phyloP scores from a whole-genome alignment of 2,888 invertebrate species.

The Blomia tropicalis region DNA sequence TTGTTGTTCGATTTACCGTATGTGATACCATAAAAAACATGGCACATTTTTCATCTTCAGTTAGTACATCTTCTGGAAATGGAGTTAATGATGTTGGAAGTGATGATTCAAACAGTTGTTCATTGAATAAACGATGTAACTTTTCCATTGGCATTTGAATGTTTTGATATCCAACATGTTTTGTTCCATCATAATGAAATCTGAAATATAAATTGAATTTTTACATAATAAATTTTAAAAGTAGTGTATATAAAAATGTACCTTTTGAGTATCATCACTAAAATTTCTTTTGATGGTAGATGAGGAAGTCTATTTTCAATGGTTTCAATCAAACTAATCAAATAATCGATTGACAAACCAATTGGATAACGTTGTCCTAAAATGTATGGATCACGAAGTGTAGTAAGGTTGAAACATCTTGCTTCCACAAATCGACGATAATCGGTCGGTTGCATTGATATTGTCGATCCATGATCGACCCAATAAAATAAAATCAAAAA shows the following conservation, averaged over 20 bases:
- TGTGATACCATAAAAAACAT: slow-evolving; percentile 29
- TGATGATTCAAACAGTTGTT: neutral
- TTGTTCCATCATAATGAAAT: slow-evolving; percentile 22
- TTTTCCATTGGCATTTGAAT: neutral
- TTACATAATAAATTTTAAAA: neutral
- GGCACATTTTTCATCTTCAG: slow-evolving; percentile 29
- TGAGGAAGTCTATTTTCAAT: slow-evolving; percentile 22
- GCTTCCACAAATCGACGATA: slow-evolving; percentile 1
- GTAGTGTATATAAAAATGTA: neutral
- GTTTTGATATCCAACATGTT: neutral
- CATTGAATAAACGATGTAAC: slow-evolving; percentile 14
- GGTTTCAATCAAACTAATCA: slow-evolving; percentile 26
- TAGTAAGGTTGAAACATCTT: slow-evolving; percentile 17
- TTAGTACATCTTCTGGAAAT: slow-evolving; percentile 25
- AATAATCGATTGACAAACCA: slow-evolving; percentile 26
- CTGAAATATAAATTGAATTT: neutral
- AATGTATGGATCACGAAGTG: neutral
- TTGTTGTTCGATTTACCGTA: slow-evolving; percentile 24
- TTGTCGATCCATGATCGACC: neutral
- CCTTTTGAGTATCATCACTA: slow-evolving; percentile 18
- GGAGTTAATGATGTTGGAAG: neutral
- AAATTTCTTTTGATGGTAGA: neutral
- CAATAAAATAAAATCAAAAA: neutral
- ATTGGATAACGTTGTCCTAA: slow-evolving; percentile 26
- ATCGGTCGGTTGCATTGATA: slow-evolving; percentile 3